phyloP scores from a whole-genome alignment of 53 echinoderm and acorn worm genomes.

The Actinopyga echinites region DNA sequence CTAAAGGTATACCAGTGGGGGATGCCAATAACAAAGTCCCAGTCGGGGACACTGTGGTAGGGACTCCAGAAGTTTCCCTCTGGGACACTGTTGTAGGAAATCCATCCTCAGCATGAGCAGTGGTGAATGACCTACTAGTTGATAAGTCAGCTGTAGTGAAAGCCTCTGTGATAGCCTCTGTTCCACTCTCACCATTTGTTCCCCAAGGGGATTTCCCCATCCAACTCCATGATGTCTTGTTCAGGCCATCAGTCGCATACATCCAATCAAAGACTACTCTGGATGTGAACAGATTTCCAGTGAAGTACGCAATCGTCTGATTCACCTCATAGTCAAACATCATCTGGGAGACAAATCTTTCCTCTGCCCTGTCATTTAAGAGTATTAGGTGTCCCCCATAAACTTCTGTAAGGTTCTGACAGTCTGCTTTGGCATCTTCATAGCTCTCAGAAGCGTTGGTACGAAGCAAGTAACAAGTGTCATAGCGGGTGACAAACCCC shows the following conservation, averaged over 20 bases:
- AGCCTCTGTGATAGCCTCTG: neutral
- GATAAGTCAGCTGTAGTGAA: neutral
- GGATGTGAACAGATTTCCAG: constrained; percentile 17
- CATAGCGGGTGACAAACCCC: constrained; percentile 74
- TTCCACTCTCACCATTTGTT: neutral
- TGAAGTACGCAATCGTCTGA: constrained; percentile 18
- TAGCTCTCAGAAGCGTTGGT: constrained; percentile 55
- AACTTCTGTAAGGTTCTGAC: constrained; percentile 64
- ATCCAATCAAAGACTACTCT: constrained; percentile 65
- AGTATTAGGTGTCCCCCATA: constrained; percentile 80
- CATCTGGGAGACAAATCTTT: constrained; percentile 49
- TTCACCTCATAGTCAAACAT: constrained; percentile 47
- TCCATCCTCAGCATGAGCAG: neutral
- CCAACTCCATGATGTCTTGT: constrained; percentile 5
- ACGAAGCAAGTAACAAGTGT: constrained; percentile 78
- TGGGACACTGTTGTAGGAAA: too few species aligned
- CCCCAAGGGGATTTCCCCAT: constrained; percentile 1
- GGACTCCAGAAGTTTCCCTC: too few species aligned
- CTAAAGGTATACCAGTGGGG: too few species aligned
- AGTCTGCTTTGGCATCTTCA: constrained; percentile 62
- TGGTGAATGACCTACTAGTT: neutral
- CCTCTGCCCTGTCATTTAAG: constrained; percentile 59
- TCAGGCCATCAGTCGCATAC: constrained; percentile 6
- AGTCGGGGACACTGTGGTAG: too few species aligned
- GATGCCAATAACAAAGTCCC: too few species aligned